Percentiles rank a stretch among this genome's conserved stretches.
These are phyloP conservation scores for Naja naja DNA, from an alignment of 2,113 vertebrate genomes.

Conservation along the genomic window DNA sequence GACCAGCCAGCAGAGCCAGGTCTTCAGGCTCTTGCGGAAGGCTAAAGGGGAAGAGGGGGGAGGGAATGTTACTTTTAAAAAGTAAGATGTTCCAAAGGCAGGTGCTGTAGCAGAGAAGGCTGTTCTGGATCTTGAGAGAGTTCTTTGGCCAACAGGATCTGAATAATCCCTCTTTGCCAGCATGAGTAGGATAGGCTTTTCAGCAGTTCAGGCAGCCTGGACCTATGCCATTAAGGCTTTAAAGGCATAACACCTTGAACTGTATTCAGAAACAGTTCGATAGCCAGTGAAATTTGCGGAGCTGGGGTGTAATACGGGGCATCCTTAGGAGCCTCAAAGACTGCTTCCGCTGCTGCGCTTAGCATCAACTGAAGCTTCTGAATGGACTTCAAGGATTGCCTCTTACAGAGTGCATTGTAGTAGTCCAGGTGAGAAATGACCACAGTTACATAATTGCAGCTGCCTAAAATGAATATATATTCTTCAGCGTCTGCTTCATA, in stretches of 20 bases:
- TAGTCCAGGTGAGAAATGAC: not conserved
- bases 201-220: not conserved
- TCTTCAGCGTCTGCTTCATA: not conserved
- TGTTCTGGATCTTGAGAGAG: not conserved
- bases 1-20: not conserved
- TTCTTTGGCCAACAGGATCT: not conserved
- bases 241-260: not conserved
- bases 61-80: not conserved
- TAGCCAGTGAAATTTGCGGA: not conserved
- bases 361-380: not conserved
- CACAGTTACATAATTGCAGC: not conserved
- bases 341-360: not conserved
- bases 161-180: not conserved
- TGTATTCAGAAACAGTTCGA: not conserved
- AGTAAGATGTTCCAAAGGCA: not conserved
- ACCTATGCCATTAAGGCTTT: not conserved
- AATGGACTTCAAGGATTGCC: not conserved
- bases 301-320: not conserved
- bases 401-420: not conserved
- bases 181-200: not conserved
- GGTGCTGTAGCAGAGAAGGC: not conserved
- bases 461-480: not conserved
- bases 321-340: not conserved
- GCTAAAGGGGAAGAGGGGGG: not conserved
- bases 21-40: not conserved